A percentile compares a stretch with the other conserved stretches of the same genome.
Conservation (phyloP, 2,888 invertebrate species). For the Trachelus stipa region DNA sequence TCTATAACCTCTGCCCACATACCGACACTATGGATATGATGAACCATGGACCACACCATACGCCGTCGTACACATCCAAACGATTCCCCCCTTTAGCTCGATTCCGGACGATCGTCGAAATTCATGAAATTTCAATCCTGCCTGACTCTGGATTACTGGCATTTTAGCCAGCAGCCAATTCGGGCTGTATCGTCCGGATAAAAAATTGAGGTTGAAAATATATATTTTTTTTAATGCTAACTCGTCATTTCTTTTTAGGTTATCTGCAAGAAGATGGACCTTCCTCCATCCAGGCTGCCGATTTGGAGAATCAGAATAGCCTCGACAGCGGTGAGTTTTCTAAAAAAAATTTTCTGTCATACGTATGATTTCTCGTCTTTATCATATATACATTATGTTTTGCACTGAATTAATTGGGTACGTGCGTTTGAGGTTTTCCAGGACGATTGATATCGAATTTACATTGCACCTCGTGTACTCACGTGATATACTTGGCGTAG, state of each 20-base stretch:
- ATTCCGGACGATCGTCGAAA: neutral
- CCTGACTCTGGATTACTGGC: neutral
- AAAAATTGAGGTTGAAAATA: neutral
- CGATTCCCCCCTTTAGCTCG: neutral
- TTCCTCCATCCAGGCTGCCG: conserved; percentile 46
- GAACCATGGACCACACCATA: conserved; percentile 2
- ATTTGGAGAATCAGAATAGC: conserved; percentile 57
- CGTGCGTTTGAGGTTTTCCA: neutral
- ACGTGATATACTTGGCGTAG: neutral
- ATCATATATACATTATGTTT: neutral
- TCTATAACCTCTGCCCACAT: conserved; percentile 20
- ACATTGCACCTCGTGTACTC: neutral
- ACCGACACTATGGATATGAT: conserved; percentile 9
- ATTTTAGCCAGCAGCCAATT: neutral
- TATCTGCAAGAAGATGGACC: conserved; percentile 44
- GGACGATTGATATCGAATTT: neutral
- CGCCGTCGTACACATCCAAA: conserved; percentile 1
- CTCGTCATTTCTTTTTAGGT: conserved; percentile 39
- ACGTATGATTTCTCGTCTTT: neutral
- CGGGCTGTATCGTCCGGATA: neutral
- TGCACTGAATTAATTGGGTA: neutral
- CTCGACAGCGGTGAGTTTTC: conserved; percentile 56
- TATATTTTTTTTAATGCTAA: neutral
- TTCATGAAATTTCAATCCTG: conserved; percentile 14
- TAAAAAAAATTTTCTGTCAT: neutral